These are phyloP conservation scores for Perca schrenkii DNA, from an alignment of 2,113 vertebrate species.

Conservation along the genomic window DNA sequence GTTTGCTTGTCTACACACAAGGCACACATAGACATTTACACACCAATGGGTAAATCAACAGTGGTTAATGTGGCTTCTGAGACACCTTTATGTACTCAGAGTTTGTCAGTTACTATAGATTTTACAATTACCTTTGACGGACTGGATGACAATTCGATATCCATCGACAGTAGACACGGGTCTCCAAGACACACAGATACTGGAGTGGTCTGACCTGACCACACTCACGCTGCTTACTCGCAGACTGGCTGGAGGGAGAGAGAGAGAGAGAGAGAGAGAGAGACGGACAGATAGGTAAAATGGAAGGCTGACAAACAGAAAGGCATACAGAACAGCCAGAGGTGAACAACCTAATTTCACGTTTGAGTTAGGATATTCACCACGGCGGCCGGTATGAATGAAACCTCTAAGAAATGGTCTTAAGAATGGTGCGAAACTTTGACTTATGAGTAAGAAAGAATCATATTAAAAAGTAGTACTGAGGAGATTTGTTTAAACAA, in stretches of 20 bases:
- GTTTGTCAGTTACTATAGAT: background rate
- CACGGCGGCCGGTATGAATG: background rate
- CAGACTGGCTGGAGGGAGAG: conserved; percentile 77
- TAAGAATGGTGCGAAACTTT: background rate
- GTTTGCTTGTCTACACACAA: conserved; percentile 75
- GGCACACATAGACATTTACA: conserved; percentile 28
- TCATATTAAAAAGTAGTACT: background rate
- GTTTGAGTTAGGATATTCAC: background rate
- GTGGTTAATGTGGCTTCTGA: background rate
- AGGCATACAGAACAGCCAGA: background rate
- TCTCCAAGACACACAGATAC: conserved; percentile 86
- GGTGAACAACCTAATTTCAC: background rate
- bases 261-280: background rate
- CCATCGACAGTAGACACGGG: conserved; percentile 75
- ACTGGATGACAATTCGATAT: conserved; percentile 83
- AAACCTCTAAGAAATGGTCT: background rate
- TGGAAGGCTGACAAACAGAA: background rate
- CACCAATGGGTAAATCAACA: background rate
- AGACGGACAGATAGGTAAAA: background rate
- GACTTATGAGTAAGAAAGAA: background rate
- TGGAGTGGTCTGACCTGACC: conserved; percentile 83
- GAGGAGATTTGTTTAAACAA: too few relatives aligned
- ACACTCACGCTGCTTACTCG: conserved; percentile 84
- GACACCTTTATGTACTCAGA: background rate
- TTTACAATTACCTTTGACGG: conserved; percentile 69